phyloP scores from a whole-genome alignment of 2,113 vertebrate genomes.

The Leucopsar rothschildi region DNA sequence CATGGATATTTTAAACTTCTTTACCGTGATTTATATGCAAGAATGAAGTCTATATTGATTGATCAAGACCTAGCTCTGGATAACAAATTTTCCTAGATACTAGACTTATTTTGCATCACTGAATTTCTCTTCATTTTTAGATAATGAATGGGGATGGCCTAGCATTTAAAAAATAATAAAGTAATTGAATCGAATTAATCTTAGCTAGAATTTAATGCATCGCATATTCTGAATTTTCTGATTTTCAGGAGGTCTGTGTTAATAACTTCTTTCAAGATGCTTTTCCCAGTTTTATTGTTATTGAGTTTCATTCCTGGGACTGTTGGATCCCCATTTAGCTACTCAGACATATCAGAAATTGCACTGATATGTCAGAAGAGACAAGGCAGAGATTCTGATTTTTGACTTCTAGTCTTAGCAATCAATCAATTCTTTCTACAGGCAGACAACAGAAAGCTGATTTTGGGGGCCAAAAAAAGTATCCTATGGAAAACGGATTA shows the following conservation, averaged over 20 bases:
- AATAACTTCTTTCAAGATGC: neutral
- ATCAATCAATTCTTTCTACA: neutral
- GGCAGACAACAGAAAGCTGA: neutral
- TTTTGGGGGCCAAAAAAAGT: neutral
- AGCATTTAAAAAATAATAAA: neutral
- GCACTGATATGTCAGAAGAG: neutral
- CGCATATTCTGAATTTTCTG: neutral
- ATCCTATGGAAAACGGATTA: fast-evolving
- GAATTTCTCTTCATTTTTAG: neutral
- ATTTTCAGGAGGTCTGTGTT: neutral
- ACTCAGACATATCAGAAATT: neutral
- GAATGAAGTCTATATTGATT: neutral
- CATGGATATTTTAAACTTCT: neutral
- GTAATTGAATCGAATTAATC: neutral
- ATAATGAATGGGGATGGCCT: neutral
- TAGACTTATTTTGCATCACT: neutral
- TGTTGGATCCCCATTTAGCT: neutral
- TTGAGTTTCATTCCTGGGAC: neutral
- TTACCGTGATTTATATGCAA: neutral
- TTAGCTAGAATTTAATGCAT: neutral
- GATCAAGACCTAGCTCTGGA: neutral
- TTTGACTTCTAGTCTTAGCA: neutral
- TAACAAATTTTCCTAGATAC: neutral
- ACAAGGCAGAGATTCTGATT: neutral
- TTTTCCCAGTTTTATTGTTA: neutral